Base-by-base conservation (phyloP, 2,797 vertebrate genomes). In the Rhinophrynus dorsalis region DNA sequence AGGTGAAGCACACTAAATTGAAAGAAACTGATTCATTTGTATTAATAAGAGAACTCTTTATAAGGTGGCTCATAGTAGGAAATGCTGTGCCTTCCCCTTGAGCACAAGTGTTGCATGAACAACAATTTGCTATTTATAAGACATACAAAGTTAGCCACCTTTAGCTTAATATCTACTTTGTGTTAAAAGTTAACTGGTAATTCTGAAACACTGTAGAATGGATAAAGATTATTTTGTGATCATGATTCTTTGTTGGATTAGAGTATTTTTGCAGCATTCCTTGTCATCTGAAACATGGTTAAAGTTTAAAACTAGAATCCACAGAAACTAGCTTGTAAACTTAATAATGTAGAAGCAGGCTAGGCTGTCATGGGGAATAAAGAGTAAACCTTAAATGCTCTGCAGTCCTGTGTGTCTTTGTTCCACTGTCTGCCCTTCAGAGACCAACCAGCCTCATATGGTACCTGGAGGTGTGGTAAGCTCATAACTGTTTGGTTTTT, bases 291-390 rank as follows among this genome's bases (percentile, higher is more conserved):
- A 95, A 89, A 93, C 90, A 94, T 96, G 94, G 91, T 95, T 95
- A 92, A 93, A 95, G 89, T 93, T 91, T 87, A 88, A 90, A 92
- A 88, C 77, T 90, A 90, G 88, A 91, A 86, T 84, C 89, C 87
- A 88, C 91, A 80, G 81, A 87, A 90, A 85, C 83, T 94, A 92
- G 90, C 90, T 93, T 91, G 89, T 91, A 92, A 89, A 89, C 88
- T 85, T 88, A 90, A 89, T 84, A 85, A 89, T 78, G 87, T 94
- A 92, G 93, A 90, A 91, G 86, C 91, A 94, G 90, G 90, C 92
- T 95, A 95, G 92, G 92, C 93, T 95, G 93, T 96, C 92, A 93
- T 95, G 88, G 88, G 88, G 95, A 91, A 98, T 98, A 99, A 99
- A 99, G 93, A 91, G 94, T 95, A 92, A 97, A 96, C 95, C 84